phyloP scores from a whole-genome alignment of 2,113 vertebrate species.

The Pluvianellus socialis region DNA sequence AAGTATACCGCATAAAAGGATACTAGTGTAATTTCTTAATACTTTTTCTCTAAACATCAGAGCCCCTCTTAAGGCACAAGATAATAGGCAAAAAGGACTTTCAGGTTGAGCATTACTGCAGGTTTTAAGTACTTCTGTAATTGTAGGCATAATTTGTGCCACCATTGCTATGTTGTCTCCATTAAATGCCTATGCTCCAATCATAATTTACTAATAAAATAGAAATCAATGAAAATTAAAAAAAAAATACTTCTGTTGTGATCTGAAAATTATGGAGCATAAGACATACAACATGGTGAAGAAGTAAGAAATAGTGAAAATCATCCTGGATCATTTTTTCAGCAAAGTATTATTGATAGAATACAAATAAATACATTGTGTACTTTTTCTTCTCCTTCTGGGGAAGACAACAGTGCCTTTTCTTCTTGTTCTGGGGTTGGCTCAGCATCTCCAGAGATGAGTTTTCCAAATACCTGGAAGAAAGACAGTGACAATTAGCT shows the following conservation, averaged over 20 bases:
- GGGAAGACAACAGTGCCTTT: conserved; percentile 93
- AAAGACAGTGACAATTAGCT: background rate
- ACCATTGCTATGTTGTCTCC: background rate
- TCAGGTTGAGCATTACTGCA: background rate
- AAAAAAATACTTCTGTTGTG: background rate
- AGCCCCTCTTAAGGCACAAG: background rate
- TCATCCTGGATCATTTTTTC: background rate
- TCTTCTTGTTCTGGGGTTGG: conserved; percentile 98
- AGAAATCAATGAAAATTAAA: background rate
- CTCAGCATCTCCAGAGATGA: conserved; percentile 96
- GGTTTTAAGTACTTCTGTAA: background rate
- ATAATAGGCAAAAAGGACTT: background rate
- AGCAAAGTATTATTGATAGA: conserved; percentile 65
- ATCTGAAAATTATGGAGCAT: background rate
- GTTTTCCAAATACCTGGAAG: conserved; percentile 94
- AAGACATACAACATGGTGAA: background rate
- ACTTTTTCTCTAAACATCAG: background rate
- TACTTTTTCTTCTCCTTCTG: conserved; percentile 99
- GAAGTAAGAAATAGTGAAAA: background rate
- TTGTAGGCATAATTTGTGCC: background rate
- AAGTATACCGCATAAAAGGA: background rate
- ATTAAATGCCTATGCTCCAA: background rate
- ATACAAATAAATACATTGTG: conserved; percentile 84
- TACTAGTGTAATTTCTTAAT: background rate
- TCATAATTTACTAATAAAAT: background rate